phyloP scores from a whole-genome alignment of 2,797 vertebrate species.

The Semotilus atromaculatus region DNA sequence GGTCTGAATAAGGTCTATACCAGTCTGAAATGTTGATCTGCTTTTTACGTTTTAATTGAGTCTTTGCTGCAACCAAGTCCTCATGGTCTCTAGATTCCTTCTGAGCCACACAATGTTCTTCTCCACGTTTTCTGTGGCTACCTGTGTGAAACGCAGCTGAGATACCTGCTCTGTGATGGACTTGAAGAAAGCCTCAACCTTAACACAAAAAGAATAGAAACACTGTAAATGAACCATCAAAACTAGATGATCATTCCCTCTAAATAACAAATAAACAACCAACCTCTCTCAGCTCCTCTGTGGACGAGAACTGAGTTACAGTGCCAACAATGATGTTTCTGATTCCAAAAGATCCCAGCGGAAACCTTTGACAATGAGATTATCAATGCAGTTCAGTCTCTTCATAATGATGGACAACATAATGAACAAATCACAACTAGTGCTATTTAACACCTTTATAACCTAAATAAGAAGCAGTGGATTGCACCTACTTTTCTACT shows the following conservation, averaged over 20 bases:
- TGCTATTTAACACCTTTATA: background rate
- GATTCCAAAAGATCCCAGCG: slow-evolving; percentile 77
- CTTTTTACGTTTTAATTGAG: slow-evolving; percentile 40
- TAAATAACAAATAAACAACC: slow-evolving; percentile 29
- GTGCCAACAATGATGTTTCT: slow-evolving; percentile 75
- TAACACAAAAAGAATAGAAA: slow-evolving; percentile 43
- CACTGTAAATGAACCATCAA: background rate
- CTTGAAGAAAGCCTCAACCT: slow-evolving; percentile 82
- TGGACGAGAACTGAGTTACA: slow-evolving; percentile 78
- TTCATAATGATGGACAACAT: too few species aligned
- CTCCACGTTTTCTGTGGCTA: slow-evolving; percentile 76
- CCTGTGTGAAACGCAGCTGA: slow-evolving; percentile 74
- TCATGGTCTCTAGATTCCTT: slow-evolving; percentile 76
- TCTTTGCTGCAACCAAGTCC: slow-evolving; percentile 70
- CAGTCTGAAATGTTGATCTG: background rate
- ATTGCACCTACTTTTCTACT: slow-evolving; percentile 77
- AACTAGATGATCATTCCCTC: background rate
- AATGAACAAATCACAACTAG: background rate
- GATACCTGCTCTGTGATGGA: slow-evolving; percentile 75
- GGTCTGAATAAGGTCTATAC: too few species aligned
- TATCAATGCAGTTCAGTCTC: too few species aligned
- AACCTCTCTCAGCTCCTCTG: slow-evolving; percentile 78
- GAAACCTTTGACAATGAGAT: slow-evolving; percentile 70
- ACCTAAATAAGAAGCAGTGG: background rate
- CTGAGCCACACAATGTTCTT: slow-evolving; percentile 80